phyloP scores from a whole-genome alignment of 2,888 invertebrate species.

The Tupiocoris notatus region DNA sequence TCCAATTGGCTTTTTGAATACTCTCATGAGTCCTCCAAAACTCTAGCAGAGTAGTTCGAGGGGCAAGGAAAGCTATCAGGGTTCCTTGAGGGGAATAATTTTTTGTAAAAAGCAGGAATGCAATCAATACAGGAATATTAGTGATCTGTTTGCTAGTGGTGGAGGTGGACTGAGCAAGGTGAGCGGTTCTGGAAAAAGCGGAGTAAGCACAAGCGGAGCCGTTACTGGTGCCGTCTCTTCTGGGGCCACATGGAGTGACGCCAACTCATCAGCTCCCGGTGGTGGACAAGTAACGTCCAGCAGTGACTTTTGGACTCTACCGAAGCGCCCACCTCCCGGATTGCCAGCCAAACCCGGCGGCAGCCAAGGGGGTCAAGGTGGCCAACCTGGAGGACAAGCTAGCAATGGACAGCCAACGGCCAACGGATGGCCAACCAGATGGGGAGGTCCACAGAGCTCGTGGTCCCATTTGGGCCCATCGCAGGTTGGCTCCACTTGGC shows the following conservation, averaged over 20 bases:
- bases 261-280: slow-evolving; percentile 41
- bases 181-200: slow-evolving; percentile 26
- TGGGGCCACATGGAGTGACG: slow-evolving; percentile 60
- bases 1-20: too few species aligned
- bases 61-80: too few species aligned
- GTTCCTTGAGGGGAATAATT: too few species aligned
- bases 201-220: slow-evolving; percentile 14
- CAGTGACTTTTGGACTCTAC: slow-evolving; percentile 55
- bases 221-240: slow-evolving; percentile 54
- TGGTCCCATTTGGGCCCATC: slow-evolving; percentile 51
- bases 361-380: slow-evolving; percentile 26
- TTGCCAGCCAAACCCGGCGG: slow-evolving; percentile 53
- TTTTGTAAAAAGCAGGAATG: too few species aligned
- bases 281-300: slow-evolving; percentile 51
- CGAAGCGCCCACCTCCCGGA: slow-evolving; percentile 68
- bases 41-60: too few species aligned
- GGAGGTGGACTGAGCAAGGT: slow-evolving; percentile 28
- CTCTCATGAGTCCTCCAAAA: too few species aligned
- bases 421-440: slow-evolving; percentile 57
- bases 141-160: slow-evolving; percentile 35
- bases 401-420: slow-evolving; percentile 51
- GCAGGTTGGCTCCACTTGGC: slow-evolving; percentile 70
- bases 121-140: slow-evolving; percentile 20
- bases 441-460: slow-evolving; percentile 47
- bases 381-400: not conserved